phyloP scores from a whole-genome alignment of 2,797 vertebrate genomes.

The Girardinus metallicus region DNA sequence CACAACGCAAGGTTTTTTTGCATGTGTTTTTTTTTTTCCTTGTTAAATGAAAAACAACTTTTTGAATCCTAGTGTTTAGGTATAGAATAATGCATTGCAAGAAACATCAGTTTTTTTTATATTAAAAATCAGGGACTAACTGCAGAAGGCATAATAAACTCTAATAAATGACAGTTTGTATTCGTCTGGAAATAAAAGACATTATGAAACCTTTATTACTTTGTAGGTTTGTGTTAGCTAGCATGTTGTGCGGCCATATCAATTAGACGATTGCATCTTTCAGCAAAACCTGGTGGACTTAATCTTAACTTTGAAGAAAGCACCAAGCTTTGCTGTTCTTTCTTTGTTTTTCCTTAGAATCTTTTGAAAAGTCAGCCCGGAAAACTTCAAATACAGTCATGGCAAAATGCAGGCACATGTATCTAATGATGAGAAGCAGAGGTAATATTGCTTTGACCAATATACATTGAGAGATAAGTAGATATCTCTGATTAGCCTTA shows the following conservation, averaged over 20 bases:
- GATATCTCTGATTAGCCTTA: constrained; percentile 41
- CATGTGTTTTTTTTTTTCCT: not conserved
- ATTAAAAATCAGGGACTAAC: not conserved
- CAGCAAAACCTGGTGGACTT: not conserved
- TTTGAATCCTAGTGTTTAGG: not conserved
- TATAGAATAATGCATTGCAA: not conserved
- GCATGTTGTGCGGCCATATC: not conserved
- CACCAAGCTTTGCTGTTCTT: not conserved
- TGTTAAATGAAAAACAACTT: not conserved
- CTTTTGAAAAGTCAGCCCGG: not conserved
- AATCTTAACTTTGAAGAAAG: not conserved
- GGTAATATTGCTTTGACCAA: constrained; percentile 27
- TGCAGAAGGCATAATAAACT: not conserved
- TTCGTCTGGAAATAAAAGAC: not conserved
- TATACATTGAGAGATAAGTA: constrained; percentile 28
- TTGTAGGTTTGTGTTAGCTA: not conserved
- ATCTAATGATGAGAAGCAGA: constrained; percentile 12
- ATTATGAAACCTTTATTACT: not conserved
- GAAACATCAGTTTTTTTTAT: not conserved
- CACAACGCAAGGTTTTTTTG: not conserved
- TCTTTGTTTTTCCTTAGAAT: not conserved
- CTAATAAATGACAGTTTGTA: not conserved
- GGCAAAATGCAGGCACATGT: constrained; percentile 1
- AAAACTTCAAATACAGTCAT: not conserved
- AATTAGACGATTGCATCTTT: not conserved